Percentiles rank a stretch among this genome's conserved stretches.
Conservation (phyloP, 2,888 invertebrate genomes). For the Belgica antarctica region DNA sequence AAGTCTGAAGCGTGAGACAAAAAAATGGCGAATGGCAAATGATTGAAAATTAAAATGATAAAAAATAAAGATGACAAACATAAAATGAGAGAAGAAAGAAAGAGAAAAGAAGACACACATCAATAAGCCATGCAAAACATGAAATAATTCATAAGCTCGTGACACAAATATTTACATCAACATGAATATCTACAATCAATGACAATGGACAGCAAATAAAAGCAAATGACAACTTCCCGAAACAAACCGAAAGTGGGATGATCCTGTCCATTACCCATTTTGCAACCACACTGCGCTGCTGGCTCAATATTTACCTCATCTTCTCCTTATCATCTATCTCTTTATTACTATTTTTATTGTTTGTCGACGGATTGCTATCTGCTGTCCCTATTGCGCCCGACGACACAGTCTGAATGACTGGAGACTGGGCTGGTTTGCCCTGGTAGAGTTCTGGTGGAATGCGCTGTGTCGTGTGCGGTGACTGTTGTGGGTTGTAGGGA, state of each 20-base stretch:
- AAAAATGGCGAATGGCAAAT: slow-evolving; percentile 14
- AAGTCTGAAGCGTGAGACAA: slow-evolving; percentile 44
- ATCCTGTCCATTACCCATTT: slow-evolving; percentile 33
- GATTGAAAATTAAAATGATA: slow-evolving; percentile 24
- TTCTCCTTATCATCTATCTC: slow-evolving; percentile 33
- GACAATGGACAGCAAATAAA: slow-evolving; percentile 9
- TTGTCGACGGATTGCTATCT: slow-evolving; percentile 19
- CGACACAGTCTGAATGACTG: slow-evolving; percentile 47
- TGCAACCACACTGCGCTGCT: not conserved
- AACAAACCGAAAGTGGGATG: not conserved
- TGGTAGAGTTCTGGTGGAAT: slow-evolving; percentile 34
- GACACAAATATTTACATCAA: slow-evolving; percentile 2
- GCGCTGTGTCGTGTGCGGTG: slow-evolving; percentile 22
- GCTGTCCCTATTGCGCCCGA: slow-evolving; percentile 27
- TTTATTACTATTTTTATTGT: slow-evolving; percentile 37
- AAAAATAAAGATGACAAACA: slow-evolving; percentile 21
- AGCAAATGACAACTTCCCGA: not conserved
- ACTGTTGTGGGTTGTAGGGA: slow-evolving; percentile 45
- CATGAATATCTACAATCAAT: not conserved
- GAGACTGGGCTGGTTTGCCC: slow-evolving; percentile 28
- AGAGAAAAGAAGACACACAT: not conserved
- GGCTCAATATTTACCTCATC: slow-evolving; percentile 32
- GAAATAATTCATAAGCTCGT: too few species aligned
- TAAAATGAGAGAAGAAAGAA: not conserved
- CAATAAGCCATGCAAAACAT: too few species aligned